Evolutionary conservation across 1,140 invertebrate species (phyloP).

Genomic region (Mizuhopecten yessoensis): DNA sequence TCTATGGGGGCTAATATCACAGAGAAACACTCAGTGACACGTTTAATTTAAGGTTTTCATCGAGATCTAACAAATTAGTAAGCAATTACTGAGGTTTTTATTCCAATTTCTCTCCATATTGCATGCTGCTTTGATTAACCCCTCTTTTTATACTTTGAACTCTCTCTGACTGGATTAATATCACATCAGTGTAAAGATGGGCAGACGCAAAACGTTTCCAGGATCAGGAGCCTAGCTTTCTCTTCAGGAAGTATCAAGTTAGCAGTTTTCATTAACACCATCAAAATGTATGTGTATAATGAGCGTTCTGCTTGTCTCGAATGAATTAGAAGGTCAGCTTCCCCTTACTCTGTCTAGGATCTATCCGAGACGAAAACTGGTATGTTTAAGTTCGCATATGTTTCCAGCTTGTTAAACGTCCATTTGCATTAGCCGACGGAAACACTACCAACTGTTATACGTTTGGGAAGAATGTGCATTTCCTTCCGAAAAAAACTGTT

Average conservation of each 20-base stretch:
- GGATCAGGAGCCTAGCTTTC: background rate
- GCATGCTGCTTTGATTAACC: background rate
- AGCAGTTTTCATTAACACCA: conserved; percentile 4
- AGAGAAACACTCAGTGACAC: background rate
- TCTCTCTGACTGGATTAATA: background rate
- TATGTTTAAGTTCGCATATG: background rate
- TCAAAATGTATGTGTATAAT: background rate
- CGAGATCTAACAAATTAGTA: background rate
- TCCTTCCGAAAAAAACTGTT: background rate
- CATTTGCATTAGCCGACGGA: background rate
- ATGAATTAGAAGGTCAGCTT: background rate
- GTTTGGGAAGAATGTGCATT: background rate
- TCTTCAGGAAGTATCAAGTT: conserved; percentile 4
- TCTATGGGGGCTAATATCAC: background rate
- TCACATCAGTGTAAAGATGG: conserved; percentile 15
- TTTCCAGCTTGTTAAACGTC: conserved; percentile 4
- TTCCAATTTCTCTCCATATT: background rate
- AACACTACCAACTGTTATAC: background rate
- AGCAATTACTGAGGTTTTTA: background rate
- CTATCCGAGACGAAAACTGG: background rate
- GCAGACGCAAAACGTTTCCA: background rate
- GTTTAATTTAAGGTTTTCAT: background rate
- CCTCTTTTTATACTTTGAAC: background rate
- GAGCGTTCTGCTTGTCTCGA: background rate
- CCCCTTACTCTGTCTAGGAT: background rate